A percentile compares a stretch with the other conserved stretches of the same genome.
These are phyloP conservation scores for Neuroterus valhalla DNA, from an alignment of 1,140 invertebrate genomes.

Conservation along the genomic window DNA sequence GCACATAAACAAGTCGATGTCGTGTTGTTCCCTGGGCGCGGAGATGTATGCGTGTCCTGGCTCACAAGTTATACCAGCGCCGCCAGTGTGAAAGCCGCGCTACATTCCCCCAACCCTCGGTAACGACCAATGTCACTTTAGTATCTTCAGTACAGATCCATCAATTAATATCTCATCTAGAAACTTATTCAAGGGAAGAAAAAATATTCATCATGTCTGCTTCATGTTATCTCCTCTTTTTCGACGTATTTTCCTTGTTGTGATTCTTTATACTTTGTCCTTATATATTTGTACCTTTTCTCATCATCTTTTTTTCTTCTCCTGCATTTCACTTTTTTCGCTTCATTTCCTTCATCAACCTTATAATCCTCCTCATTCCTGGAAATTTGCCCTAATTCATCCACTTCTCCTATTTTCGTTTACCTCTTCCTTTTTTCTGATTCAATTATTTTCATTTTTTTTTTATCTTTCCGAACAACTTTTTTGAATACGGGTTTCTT, in stretches of 20 bases:
- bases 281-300: slow-evolving; percentile 1
- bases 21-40: slow-evolving; percentile 52
- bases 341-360: not conserved
- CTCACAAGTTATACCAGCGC: slow-evolving; percentile 53
- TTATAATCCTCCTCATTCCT: not conserved
- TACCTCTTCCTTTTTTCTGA: too few relatives aligned
- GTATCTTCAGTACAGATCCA: not conserved
- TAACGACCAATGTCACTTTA: not conserved
- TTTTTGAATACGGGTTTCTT: too few relatives aligned
- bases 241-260: not conserved
- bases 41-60: slow-evolving; percentile 47
- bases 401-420: too few relatives aligned
- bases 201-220: too few relatives aligned
- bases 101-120: not conserved
- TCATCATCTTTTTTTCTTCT: not conserved
- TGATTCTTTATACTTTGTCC: not conserved
- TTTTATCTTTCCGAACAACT: too few relatives aligned
- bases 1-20: slow-evolving; percentile 69
- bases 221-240: not conserved
- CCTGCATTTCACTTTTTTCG: not conserved
- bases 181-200: not conserved
- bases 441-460: too few relatives aligned
- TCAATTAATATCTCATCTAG: not conserved
- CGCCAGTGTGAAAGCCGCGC: slow-evolving; percentile 46
- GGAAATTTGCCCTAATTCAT: too few relatives aligned